These are phyloP conservation scores for Endomychus coccineus DNA, from an alignment of 2,888 invertebrate species.

Conservation along the genomic window DNA sequence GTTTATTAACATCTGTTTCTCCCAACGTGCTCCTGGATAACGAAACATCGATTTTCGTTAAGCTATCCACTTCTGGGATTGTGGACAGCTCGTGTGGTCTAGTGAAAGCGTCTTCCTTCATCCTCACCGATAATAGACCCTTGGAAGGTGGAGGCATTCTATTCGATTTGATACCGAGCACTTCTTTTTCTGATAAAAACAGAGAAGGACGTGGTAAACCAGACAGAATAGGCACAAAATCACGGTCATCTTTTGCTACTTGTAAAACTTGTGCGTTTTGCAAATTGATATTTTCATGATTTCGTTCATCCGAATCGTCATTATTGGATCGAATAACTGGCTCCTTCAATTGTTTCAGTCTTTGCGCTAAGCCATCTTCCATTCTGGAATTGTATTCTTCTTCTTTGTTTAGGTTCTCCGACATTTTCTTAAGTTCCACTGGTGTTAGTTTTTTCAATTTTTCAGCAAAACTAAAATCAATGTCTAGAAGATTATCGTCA, in stretches of 20 bases:
- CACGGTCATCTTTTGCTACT: too few relatives aligned
- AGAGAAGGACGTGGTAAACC: constrained; percentile 42
- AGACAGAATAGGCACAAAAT: constrained; percentile 36
- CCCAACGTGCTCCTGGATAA: neutral
- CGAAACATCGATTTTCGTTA: constrained; percentile 24
- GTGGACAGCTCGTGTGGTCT: constrained; percentile 42
- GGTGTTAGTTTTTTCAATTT: constrained; percentile 26
- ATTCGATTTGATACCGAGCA: constrained; percentile 14
- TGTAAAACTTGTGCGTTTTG: too few relatives aligned
- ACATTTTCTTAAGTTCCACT: constrained; percentile 13
- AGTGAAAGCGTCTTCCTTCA: constrained; percentile 29
- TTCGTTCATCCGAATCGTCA: too few relatives aligned
- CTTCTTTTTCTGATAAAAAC: constrained; percentile 35
- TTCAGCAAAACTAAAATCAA: constrained; percentile 32
- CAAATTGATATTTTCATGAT: too few relatives aligned
- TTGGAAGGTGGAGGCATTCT: constrained; percentile 39
- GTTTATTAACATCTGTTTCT: neutral
- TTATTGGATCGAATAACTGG: too few relatives aligned
- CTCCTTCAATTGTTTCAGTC: constrained; percentile 12
- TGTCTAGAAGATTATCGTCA: constrained; percentile 29
- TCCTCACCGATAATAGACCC: constrained; percentile 31
- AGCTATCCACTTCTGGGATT: constrained; percentile 40
- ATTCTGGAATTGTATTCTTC: constrained; percentile 2
- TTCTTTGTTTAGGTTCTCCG: constrained; percentile 5
- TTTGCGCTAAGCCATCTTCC: constrained; percentile 12